Conservation (phyloP, 2,113 vertebrate species). For the Pipa parva region DNA sequence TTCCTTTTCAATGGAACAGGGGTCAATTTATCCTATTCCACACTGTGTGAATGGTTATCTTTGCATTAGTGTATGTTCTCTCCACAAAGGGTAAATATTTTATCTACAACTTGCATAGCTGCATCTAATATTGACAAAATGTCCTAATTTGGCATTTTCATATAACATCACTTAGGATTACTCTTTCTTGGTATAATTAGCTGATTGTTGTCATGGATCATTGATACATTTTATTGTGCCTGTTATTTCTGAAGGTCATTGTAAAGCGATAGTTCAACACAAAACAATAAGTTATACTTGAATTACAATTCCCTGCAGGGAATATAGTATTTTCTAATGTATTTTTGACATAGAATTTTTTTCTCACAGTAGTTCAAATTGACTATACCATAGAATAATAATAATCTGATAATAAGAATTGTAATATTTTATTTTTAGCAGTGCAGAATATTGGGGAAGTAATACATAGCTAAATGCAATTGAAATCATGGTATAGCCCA, state of each 20-base stretch:
- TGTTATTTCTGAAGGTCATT: conserved; percentile 1
- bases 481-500: too few species aligned
- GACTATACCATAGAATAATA: too few species aligned
- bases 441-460: too few species aligned
- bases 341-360: too few species aligned
- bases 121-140: conserved; percentile 31
- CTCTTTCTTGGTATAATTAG: conserved; percentile 8
- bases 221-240: conserved; percentile 11
- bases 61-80: background rate
- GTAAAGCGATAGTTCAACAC: background rate
- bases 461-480: too few species aligned
- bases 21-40: background rate
- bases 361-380: too few species aligned
- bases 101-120: conserved; percentile 6
- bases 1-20: background rate
- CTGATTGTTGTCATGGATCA: conserved; percentile 27
- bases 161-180: conserved; percentile 23
- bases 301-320: too few species aligned
- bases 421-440: too few species aligned
- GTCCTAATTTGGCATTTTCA: conserved; percentile 19
- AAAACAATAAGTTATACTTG: too few species aligned
- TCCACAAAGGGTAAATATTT: conserved; percentile 11
- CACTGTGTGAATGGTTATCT: background rate
- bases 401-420: too few species aligned
- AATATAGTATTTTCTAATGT: too few species aligned